Percentiles rank a stretch among this genome's conserved stretches.
These are phyloP conservation scores for Eptatretus burgeri DNA, from an alignment of 2,113 vertebrate genomes.

Conservation along the genomic window DNA sequence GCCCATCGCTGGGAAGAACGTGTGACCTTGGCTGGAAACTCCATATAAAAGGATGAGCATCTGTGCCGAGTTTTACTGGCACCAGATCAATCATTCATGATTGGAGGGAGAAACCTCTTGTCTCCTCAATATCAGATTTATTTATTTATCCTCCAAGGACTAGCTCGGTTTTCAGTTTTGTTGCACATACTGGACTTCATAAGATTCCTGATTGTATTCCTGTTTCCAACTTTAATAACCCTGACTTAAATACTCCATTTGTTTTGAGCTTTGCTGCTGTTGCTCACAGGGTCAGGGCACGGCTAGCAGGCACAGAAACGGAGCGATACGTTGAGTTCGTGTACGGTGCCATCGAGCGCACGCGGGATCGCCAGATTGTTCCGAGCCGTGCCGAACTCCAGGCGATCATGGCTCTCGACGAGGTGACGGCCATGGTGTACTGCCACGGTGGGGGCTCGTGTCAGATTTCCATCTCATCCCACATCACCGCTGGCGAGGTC, in stretches of 20 bases:
- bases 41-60: too few species aligned
- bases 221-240: neutral
- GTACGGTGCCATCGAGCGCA: conserved; percentile 41
- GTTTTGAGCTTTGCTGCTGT: neutral
- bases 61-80: neutral
- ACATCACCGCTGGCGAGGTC: conserved; percentile 72
- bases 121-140: conserved; percentile 14
- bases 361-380: conserved; percentile 41
- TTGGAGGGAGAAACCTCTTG: too few species aligned
- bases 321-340: conserved; percentile 64
- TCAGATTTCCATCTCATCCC: conserved; percentile 51
- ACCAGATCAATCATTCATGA: too few species aligned
- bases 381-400: conserved; percentile 77
- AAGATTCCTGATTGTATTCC: neutral
- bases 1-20: neutral
- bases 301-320: conserved; percentile 37
- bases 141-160: conserved; percentile 18
- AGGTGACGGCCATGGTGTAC: conserved; percentile 45
- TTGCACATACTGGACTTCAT: conserved; percentile 11
- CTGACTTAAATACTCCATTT: conserved; percentile 7
- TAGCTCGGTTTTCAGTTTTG: conserved; percentile 15
- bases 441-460: conserved; percentile 43
- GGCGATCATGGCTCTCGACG: conserved; percentile 40
- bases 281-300: conserved; percentile 31
- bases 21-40: too few species aligned